Conservation (phyloP, 1,140 invertebrate species). For the Lepidurus packardi region DNA sequence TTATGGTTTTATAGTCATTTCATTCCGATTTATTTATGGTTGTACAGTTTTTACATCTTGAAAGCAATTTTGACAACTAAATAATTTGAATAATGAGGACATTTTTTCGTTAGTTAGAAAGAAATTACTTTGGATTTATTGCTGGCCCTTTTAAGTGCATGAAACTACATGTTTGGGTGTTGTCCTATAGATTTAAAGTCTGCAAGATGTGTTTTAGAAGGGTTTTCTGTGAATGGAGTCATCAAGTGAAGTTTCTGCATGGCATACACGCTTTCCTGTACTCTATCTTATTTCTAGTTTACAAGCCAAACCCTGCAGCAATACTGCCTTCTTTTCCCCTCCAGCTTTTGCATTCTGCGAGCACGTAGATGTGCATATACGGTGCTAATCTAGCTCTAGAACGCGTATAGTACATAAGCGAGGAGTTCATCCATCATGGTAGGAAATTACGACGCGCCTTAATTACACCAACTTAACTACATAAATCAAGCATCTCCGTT, state of each 20-base stretch:
- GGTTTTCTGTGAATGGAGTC: constrained; percentile 2
- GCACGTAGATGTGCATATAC: no score
- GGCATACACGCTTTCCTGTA: constrained; percentile 12
- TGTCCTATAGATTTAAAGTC: no score
- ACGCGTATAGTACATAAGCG: not conserved
- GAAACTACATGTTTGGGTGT: no score
- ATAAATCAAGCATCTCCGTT: not conserved
- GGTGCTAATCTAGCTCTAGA: no score
- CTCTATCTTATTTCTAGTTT: not conserved
- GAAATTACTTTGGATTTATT: no score
- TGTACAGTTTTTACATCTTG: no score
- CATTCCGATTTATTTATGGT: no score
- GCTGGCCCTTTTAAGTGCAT: no score
- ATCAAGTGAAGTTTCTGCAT: not conserved
- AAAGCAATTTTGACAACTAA: no score
- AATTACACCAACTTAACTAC: constrained; percentile 6
- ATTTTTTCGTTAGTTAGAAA: no score
- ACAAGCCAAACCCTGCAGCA: not conserved
- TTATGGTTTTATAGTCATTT: no score
- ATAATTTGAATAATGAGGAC: no score
- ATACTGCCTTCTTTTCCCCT: not conserved
- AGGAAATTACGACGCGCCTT: not conserved
- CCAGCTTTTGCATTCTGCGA: not conserved
- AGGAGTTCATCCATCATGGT: not conserved
- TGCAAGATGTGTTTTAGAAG: not conserved